phyloP scores from a whole-genome alignment of 2,888 invertebrate species.

The Acronicta psi region DNA sequence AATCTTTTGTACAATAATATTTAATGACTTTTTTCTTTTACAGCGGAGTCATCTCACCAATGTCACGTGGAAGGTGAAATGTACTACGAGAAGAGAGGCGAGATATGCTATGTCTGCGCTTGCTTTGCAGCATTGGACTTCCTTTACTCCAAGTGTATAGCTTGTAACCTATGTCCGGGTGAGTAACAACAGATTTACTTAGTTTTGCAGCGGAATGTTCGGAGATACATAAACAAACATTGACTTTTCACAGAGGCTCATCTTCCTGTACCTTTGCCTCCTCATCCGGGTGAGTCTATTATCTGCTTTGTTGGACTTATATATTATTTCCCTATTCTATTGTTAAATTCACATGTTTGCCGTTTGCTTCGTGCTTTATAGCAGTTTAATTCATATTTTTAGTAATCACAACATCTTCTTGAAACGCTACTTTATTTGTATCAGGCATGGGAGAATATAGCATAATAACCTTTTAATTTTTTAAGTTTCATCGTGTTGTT shows the following conservation, averaged over 20 bases:
- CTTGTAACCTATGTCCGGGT: slow-evolving; percentile 66
- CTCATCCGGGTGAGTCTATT: slow-evolving; percentile 36
- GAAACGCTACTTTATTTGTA: background rate
- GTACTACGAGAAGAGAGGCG: slow-evolving; percentile 63
- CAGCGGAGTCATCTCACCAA: slow-evolving; percentile 26
- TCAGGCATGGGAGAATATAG: too few relatives aligned
- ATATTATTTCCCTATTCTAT: background rate
- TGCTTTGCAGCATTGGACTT: slow-evolving; percentile 64
- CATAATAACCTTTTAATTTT: background rate
- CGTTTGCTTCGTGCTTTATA: background rate
- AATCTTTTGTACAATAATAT: too few relatives aligned
- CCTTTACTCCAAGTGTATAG: slow-evolving; percentile 69
- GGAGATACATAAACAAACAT: slow-evolving; percentile 13
- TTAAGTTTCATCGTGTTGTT: too few relatives aligned
- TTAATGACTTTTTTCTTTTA: background rate
- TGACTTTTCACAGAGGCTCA: slow-evolving; percentile 33
- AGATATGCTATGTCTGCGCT: slow-evolving; percentile 72
- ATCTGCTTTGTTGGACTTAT: background rate
- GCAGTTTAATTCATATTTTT: background rate
- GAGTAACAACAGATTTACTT: slow-evolving; percentile 13
- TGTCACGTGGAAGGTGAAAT: slow-evolving; percentile 71
- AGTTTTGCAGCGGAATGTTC: background rate
- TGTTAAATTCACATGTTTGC: slow-evolving; percentile 3
- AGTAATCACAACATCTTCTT: background rate
- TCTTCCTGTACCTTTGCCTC: slow-evolving; percentile 26